phyloP scores from a whole-genome alignment of 2,888 invertebrate species.

The Vandiemenella viatica region DNA sequence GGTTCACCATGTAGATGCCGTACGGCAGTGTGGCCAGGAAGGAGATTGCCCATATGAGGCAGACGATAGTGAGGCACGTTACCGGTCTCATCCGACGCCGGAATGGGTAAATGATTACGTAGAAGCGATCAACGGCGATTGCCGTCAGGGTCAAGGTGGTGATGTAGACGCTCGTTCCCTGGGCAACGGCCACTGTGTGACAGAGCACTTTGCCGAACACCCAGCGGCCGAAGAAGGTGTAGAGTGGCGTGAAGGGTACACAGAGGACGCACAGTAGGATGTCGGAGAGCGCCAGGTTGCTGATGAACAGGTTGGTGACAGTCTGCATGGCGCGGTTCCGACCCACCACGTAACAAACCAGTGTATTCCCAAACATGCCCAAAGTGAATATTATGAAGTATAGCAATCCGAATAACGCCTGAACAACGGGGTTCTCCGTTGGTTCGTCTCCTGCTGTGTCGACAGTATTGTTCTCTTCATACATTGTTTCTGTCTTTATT shows the following conservation, averaged over 20 bases:
- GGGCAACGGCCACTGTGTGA: slow-evolving; percentile 83
- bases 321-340: slow-evolving; percentile 93
- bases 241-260: slow-evolving; percentile 91
- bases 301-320: slow-evolving; percentile 94
- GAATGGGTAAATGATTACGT: slow-evolving; percentile 94
- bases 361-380: slow-evolving; percentile 75
- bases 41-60: slow-evolving; percentile 82
- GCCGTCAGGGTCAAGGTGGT: slow-evolving; percentile 92
- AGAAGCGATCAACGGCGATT: slow-evolving; percentile 93
- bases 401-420: slow-evolving; percentile 56
- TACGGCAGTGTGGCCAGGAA: slow-evolving; percentile 80
- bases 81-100: slow-evolving; percentile 78
- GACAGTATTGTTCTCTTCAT: too few relatives aligned
- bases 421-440: slow-evolving; percentile 49
- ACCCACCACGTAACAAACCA: slow-evolving; percentile 88
- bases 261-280: slow-evolving; percentile 84
- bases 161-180: slow-evolving; percentile 93
- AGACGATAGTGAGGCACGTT: slow-evolving; percentile 70
- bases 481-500: too few relatives aligned
- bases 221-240: slow-evolving; percentile 80
- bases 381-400: slow-evolving; percentile 72
- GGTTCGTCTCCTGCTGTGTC: too few relatives aligned
- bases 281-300: slow-evolving; percentile 89
- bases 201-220: slow-evolving; percentile 82
- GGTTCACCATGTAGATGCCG: slow-evolving; percentile 55